Percentiles rank a stretch among this genome's conserved stretches.
These are phyloP conservation scores for Acanthisitta chloris DNA, from an alignment of 2,113 vertebrate species.

Conservation along the genomic window DNA sequence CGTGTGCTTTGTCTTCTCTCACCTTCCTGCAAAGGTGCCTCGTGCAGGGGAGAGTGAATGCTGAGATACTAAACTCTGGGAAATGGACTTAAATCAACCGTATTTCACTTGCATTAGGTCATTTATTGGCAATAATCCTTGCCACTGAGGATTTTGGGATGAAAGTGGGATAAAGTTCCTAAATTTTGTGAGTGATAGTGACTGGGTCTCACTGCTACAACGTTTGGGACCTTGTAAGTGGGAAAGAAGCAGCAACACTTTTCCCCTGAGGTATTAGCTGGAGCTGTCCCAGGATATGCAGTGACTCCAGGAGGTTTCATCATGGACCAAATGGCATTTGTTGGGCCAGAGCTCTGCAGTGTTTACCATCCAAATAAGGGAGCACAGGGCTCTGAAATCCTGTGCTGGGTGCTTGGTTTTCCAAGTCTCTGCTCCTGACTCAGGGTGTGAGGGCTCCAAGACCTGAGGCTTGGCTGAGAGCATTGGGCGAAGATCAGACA, in stretches of 20 bases:
- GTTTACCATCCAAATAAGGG: neutral
- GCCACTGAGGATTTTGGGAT: neutral
- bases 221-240: neutral
- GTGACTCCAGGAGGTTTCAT: neutral
- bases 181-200: neutral
- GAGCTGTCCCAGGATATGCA: neutral
- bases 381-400: neutral
- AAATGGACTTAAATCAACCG: neutral
- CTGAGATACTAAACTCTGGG: neutral
- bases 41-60: neutral
- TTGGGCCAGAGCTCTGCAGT: neutral
- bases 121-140: neutral
- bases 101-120: neutral
- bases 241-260: neutral
- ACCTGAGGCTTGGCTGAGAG: neutral
- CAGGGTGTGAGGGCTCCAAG: neutral
- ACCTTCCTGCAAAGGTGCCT: neutral
- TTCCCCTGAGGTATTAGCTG: neutral
- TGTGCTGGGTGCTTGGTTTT: too few relatives aligned
- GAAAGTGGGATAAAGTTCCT: neutral
- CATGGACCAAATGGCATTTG: neutral
- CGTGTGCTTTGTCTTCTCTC: neutral
- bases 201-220: neutral
- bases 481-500: neutral
- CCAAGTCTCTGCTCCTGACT: rapidly evolving